A percentile compares a stretch with the other conserved stretches of the same genome.
These are phyloP conservation scores for Graptemys geographica DNA, from an alignment of 2,797 vertebrate genomes.

Conservation along the genomic window DNA sequence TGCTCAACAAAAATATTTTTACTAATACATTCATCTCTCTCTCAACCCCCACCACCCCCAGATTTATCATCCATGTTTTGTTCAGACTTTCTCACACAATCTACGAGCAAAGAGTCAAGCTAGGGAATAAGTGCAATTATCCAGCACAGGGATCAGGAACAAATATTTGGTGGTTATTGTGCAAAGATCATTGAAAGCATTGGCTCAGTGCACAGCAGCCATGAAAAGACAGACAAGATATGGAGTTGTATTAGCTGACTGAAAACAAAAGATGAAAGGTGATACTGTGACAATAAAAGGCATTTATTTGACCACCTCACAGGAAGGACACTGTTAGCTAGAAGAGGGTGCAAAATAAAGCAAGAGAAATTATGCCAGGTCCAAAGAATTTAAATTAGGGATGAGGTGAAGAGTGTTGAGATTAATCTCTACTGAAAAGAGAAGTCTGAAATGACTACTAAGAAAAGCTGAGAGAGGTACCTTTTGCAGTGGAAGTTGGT, in stretches of 20 bases:
- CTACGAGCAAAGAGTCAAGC: neutral
- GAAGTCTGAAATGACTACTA: neutral
- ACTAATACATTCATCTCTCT: neutral
- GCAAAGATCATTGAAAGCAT: neutral
- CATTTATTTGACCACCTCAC: neutral
- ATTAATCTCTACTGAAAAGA: neutral
- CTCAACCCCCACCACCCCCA: fast-evolving
- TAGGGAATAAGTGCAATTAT: neutral
- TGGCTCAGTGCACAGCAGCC: neutral
- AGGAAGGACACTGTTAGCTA: fast-evolving
- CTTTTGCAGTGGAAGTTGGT: neutral
- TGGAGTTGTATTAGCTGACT: neutral
- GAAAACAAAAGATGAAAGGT: neutral
- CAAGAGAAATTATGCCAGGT: fast-evolving
- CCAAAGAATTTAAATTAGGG: fast-evolving
- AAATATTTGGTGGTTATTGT: neutral
- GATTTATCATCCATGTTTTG: neutral
- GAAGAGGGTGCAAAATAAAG: neutral
- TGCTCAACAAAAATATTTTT: neutral
- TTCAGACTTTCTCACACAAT: neutral
- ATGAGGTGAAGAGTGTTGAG: neutral
- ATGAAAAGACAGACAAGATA: neutral
- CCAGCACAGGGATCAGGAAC: neutral
- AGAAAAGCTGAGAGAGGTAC: neutral
- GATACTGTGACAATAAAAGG: neutral